These are phyloP conservation scores for Ypsolopha sequella DNA, from an alignment of 2,888 invertebrate genomes.

Conservation along the genomic window DNA sequence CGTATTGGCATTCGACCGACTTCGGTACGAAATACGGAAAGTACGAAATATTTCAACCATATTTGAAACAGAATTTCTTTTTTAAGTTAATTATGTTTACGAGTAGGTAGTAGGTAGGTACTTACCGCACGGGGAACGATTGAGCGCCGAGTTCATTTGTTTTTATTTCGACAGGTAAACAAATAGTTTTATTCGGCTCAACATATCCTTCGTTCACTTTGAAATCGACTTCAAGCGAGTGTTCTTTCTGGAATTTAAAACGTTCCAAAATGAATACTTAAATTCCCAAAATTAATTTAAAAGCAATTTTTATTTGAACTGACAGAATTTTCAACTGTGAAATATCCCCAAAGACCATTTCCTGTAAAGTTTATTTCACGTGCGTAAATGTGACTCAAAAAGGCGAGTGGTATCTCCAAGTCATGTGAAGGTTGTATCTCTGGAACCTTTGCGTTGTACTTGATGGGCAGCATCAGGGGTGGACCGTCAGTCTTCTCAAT, in stretches of 20 bases:
- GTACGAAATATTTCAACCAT: too few species aligned
- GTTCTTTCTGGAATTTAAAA: constrained; percentile 19
- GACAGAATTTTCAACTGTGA: constrained; percentile 30
- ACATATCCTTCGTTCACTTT: constrained; percentile 46
- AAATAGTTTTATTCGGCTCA: constrained; percentile 49
- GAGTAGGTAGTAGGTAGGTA: not conserved
- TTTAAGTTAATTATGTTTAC: too few species aligned
- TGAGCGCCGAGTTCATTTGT: constrained; percentile 20
- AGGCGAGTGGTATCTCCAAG: constrained; percentile 69
- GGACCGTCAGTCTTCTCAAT: constrained; percentile 71
- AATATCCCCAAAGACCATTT: constrained; percentile 59
- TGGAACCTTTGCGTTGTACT: constrained; percentile 62
- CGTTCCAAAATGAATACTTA: not conserved
- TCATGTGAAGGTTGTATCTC: constrained; percentile 55
- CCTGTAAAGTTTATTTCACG: constrained; percentile 58
- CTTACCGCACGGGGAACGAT: not conserved
- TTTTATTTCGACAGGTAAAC: constrained; percentile 51
- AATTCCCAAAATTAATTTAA: not conserved
- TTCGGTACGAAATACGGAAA: too few species aligned
- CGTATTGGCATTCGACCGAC: too few species aligned
- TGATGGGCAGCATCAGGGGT: constrained; percentile 62
- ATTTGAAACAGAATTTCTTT: too few species aligned
- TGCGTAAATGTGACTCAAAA: constrained; percentile 67
- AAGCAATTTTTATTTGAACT: not conserved
- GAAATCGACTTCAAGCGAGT: constrained; percentile 33